Evolutionary conservation across 1,140 invertebrate species (phyloP).

Genomic region (Panagrolaimus sp.): DNA sequence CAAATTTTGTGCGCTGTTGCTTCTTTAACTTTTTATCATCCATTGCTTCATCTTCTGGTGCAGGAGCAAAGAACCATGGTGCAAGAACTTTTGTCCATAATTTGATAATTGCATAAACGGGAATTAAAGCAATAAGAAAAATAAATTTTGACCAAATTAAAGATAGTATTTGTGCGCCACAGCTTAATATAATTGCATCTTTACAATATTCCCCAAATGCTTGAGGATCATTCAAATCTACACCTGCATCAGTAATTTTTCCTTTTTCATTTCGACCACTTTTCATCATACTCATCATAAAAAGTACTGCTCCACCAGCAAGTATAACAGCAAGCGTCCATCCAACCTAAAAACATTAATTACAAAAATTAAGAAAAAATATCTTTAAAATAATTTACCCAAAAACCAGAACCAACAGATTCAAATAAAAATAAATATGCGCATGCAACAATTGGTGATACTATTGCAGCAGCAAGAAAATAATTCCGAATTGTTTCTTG

Average conservation of each 20-base stretch:
- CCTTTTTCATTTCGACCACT: constrained; percentile 40
- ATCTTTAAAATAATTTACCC: constrained; percentile 23
- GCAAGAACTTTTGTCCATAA: constrained; percentile 43
- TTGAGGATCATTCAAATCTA: constrained; percentile 51
- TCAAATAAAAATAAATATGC: constrained; percentile 30
- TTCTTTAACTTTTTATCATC: constrained; percentile 32
- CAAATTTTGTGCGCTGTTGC: constrained; percentile 1
- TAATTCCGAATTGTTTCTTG: constrained; percentile 43
- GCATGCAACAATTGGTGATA: constrained; percentile 23
- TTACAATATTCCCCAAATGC: constrained; percentile 57
- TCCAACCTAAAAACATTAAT: constrained; percentile 8
- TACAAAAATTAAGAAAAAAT: constrained; percentile 16
- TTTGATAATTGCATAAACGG: constrained; percentile 44
- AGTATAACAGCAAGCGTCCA: constrained; percentile 11
- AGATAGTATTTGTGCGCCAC: constrained; percentile 43
- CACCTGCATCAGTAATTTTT: constrained; percentile 51
- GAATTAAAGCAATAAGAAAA: constrained; percentile 39
- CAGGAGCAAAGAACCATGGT: constrained; percentile 50
- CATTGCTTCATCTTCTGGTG: constrained; percentile 31
- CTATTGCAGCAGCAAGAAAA: constrained; percentile 23
- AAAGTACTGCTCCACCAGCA: constrained; percentile 26
- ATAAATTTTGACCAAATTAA: constrained; percentile 44
- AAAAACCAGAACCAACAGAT: constrained; percentile 20
- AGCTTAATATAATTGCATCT: constrained; percentile 47
- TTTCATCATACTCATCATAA: constrained; percentile 39